Base-by-base conservation (phyloP, 2,113 vertebrate species). In the Silurus asotus region DNA sequence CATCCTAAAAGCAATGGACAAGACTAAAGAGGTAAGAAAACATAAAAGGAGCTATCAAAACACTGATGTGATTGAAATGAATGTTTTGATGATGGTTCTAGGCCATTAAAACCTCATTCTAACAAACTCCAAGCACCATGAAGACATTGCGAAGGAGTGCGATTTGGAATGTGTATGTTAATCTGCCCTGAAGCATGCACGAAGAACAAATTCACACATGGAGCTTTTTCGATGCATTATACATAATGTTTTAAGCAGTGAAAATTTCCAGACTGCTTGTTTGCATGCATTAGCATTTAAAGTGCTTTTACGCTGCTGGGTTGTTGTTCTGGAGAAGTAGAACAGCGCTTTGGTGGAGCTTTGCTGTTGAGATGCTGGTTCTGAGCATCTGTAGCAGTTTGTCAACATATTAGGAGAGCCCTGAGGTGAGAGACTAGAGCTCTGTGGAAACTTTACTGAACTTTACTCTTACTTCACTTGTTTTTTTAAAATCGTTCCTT, bases 1-100 rank as follows among this genome's bases (percentile, higher is more conserved):
- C 0, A 96, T 99, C 88, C 94, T 99, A 82, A 95, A 96, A 84
- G 98, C 98, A 53, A 99, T 99, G 98, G 97, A 99, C 91, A 96
- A 97, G 93, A 99, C 98, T 84, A 99, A 99, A 91, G 92, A 96
- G 97, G 97, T 99, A 92, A 95, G 94, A 49, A 17, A 75, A 55
- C 25, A 58, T 25, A 0, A 59, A 2, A 55, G 28, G 28, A 55
- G 1, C 19, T 8, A 13, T 61, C 14, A 49, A 48, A 28, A 62
- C 28, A 10, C 8, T n/a, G 58, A 5, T 37, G 49, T 48, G 10
- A 49, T 81, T 62, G 11, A 76, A 23, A 23, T 5, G 48, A 53
- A 53, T 53, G 13, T 55, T 25, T 53, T 5, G 10, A 53, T 53
- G 23, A 76, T 76, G 51, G 20, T 55, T 76, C 6, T 13, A 0